Conservation (phyloP, 1,140 invertebrate species). For the Apolygus lucorum region DNA sequence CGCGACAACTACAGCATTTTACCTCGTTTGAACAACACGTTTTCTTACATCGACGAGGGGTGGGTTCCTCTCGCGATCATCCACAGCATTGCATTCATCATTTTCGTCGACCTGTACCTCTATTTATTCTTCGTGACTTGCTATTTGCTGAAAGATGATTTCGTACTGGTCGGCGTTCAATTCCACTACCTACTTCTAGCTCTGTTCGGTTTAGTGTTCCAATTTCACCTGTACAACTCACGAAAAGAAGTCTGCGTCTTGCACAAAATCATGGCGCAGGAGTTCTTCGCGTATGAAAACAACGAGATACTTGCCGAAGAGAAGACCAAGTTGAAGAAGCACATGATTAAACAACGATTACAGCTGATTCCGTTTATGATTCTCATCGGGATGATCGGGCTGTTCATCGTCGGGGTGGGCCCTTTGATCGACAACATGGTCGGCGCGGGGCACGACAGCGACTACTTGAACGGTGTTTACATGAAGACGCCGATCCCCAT, state of each 20-base stretch:
- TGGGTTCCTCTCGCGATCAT: not conserved
- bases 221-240: not conserved
- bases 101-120: not conserved
- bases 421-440: not conserved
- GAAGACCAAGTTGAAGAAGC: not conserved
- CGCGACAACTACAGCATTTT: not conserved
- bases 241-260: not conserved
- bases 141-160: not conserved
- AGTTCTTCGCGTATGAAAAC: not conserved
- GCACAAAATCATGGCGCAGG: not conserved
- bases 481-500: conserved; percentile 4
- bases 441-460: not conserved
- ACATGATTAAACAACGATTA: not conserved
- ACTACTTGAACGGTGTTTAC: not conserved
- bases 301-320: not conserved
- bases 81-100: not conserved
- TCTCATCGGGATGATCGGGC: not conserved
- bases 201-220: not conserved
- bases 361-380: not conserved
- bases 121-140: not conserved
- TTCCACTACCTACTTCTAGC: not conserved
- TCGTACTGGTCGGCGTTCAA: not conserved
- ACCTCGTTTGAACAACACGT: not conserved
- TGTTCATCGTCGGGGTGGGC: not conserved
- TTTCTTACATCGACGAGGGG: not conserved